Evolutionary conservation across 2,113 vertebrate species (phyloP).

Genomic region (Cochlearius cochlearius): DNA sequence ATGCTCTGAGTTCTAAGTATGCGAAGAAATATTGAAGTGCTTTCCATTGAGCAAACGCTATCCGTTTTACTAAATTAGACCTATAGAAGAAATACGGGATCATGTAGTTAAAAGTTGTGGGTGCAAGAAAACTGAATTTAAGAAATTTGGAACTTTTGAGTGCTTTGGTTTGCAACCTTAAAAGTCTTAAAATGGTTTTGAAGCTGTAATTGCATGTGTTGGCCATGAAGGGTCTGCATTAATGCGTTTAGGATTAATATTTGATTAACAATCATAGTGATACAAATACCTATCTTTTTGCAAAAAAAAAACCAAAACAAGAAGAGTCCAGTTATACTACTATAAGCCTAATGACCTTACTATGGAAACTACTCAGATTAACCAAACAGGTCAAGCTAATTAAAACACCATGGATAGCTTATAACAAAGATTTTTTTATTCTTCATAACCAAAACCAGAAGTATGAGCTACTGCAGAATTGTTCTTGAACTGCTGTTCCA

Average conservation of each 20-base stretch:
- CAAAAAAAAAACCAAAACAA: not conserved
- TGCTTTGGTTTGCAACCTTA: not conserved
- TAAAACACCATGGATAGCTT: not conserved
- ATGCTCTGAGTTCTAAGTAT: not conserved
- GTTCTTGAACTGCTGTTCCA: not conserved
- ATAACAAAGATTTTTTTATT: not conserved
- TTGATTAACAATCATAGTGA: not conserved
- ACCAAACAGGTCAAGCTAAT: not conserved
- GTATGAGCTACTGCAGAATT: not conserved
- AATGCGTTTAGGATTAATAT: not conserved
- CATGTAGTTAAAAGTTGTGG: not conserved
- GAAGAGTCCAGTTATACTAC: not conserved
- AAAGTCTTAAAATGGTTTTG: not conserved
- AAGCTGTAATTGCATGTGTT: not conserved
- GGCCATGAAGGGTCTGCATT: not conserved
- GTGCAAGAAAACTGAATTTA: not conserved
- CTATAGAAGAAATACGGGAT: not conserved
- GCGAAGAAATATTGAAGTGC: not conserved
- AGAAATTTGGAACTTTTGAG: not conserved
- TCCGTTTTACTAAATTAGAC: not conserved
- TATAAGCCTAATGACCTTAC: not conserved
- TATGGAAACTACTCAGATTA: not conserved
- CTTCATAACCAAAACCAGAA: not conserved
- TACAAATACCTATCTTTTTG: not conserved
- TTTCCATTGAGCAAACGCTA: not conserved